Base-by-base conservation (phyloP, 1,140 invertebrate species). In the Branchinecta lindahli region DNA sequence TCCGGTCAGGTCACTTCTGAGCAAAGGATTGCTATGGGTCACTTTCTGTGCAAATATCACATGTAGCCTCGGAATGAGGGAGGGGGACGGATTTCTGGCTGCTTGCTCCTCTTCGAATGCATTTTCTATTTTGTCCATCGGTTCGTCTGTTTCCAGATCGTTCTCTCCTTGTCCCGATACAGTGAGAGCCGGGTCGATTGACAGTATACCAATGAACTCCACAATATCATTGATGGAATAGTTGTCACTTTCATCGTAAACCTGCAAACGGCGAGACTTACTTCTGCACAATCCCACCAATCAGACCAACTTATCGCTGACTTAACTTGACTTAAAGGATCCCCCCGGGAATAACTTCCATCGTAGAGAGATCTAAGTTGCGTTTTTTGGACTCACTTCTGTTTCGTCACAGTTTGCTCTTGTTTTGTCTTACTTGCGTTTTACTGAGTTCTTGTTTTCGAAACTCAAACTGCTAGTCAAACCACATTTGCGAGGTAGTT, bases 221-320 rank as follows among this genome's bases (percentile, higher is more conserved):
- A 61, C 52, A 61, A 61, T 61, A 61, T 61, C 52, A 61, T 61
- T 61, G 52, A 61, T 12, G 12, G 52, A 61, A 61, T 15, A 61
- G 18, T 61, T 12, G 12, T 61, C 52, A 6, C 52, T 61, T 6
- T 61, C 52, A 61, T 61, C 52, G 18, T 61, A 61, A 15, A 61
- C 52, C 52, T 61, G 18, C 33, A 33, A 33, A 33, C 33, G 5
- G 2, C 33, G 5, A 5, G 1, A 33, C 1, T 33, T 33, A 33
- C 1, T 33, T 3, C 33, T 1, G 33, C 33, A 33, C 5, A 33
- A 33, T 5, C 33, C 33, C 33, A 33, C 1, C 33, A 1, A 33
- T 33, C 33, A 1, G 33, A 33, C 33, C 5, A 5, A 33, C 33
- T 33, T 33, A 1, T 33, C 5, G 5, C 33, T 33, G 33, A 33